phyloP scores from a whole-genome alignment of 2,888 invertebrate species.

The Stenurella melanura region DNA sequence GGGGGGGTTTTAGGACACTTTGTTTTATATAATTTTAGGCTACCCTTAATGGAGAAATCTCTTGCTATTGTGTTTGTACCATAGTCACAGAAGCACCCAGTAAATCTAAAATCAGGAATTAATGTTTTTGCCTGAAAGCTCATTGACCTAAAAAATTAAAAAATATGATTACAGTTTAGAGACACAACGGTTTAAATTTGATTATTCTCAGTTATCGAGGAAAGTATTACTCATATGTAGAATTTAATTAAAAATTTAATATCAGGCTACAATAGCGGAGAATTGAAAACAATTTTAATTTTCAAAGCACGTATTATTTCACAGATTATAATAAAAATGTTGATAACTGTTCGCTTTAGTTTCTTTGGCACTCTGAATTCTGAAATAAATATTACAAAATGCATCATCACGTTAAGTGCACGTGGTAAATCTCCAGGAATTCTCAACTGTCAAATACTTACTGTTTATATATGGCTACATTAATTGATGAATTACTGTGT shows the following conservation, averaged over 20 bases:
- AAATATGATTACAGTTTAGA: too few species aligned
- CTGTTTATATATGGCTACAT: neutral
- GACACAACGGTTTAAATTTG: neutral
- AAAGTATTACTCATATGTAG: neutral
- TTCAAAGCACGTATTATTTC: neutral
- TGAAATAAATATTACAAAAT: neutral
- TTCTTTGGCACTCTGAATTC: neutral
- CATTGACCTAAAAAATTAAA: too few species aligned
- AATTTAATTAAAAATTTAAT: constrained; percentile 4
- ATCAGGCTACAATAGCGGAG: neutral
- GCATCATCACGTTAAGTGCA: neutral
- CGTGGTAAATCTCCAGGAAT: neutral
- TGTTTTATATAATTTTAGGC: too few species aligned
- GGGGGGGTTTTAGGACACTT: too few species aligned
- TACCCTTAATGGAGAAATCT: too few species aligned
- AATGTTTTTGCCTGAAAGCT: too few species aligned
- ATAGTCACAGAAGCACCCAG: too few species aligned
- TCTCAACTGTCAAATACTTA: neutral
- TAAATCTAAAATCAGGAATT: too few species aligned
- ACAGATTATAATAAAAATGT: neutral
- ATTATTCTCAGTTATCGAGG: neutral
- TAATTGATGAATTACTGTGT: neutral
- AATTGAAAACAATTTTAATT: neutral
- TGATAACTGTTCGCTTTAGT: neutral
- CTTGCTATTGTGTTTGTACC: too few species aligned